These are phyloP conservation scores for Pristionchus maxplancki DNA, from an alignment of 2,888 invertebrate genomes.

Conservation along the genomic window DNA sequence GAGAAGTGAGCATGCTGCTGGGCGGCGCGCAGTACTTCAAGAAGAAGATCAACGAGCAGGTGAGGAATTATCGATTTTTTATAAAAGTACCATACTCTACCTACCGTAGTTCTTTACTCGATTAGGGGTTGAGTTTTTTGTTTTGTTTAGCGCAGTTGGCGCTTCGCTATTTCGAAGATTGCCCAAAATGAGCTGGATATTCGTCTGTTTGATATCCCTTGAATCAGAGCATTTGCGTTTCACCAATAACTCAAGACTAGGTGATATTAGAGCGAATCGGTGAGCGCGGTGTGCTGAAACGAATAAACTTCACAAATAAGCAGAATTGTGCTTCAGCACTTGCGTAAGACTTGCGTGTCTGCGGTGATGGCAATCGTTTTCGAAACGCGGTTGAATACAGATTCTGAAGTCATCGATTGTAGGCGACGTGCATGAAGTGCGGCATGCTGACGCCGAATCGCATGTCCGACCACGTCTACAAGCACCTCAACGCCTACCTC, in stretches of 20 bases:
- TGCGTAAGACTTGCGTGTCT: background rate
- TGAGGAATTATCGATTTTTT: conserved; percentile 8
- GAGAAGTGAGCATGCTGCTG: conserved; percentile 61
- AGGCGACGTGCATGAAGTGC: conserved; percentile 63
- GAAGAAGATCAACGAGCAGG: conserved; percentile 71
- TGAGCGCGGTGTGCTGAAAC: too few relatives aligned
- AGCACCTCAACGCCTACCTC: conserved; percentile 68
- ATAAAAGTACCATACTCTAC: too few relatives aligned
- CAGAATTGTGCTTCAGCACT: background rate
- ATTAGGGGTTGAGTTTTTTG: too few relatives aligned
- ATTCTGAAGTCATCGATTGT: background rate
- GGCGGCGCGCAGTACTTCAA: conserved; percentile 76
- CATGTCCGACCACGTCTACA: conserved; percentile 74
- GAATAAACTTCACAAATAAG: too few relatives aligned
- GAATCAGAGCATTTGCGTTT: background rate
- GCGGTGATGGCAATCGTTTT: background rate
- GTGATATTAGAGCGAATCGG: background rate
- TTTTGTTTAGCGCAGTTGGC: background rate
- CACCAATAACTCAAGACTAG: background rate
- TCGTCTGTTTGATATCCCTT: background rate
- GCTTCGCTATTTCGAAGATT: background rate
- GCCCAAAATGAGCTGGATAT: background rate
- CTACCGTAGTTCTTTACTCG: too few relatives aligned
- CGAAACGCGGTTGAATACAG: too few relatives aligned
- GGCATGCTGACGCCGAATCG: conserved; percentile 65